These are phyloP conservation scores for Chrysomela aeneicollis DNA, from an alignment of 2,888 invertebrate genomes.

Conservation along the genomic window DNA sequence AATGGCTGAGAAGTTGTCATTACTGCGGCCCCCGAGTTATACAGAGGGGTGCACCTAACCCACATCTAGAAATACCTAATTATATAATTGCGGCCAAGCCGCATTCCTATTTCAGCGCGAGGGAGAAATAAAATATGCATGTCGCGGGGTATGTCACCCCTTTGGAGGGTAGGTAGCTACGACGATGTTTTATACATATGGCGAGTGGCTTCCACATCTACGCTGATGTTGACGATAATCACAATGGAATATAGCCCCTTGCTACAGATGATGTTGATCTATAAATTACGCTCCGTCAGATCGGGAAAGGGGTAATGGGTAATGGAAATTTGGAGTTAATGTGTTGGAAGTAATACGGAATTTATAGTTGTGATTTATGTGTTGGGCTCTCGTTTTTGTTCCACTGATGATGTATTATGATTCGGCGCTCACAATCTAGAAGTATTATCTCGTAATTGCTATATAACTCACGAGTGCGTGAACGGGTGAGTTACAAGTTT, in stretches of 20 bases:
- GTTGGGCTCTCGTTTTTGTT: constrained; percentile 29
- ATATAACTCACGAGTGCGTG: constrained; percentile 1
- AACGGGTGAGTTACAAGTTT: background rate
- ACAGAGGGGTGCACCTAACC: constrained; percentile 18
- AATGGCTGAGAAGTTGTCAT: too few relatives aligned
- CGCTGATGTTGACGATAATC: constrained; percentile 43
- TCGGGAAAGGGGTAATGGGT: constrained; percentile 45
- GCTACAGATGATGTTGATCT: constrained; percentile 41
- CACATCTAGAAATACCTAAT: constrained; percentile 47
- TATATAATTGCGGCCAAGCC: constrained; percentile 58
- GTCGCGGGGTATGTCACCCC: constrained; percentile 52
- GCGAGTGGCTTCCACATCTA: constrained; percentile 43
- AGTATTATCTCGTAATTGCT: constrained; percentile 11
- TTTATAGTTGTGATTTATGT: constrained; percentile 42
- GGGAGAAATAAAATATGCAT: constrained; percentile 57
- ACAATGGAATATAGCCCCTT: constrained; percentile 38
- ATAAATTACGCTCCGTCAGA: constrained; percentile 43
- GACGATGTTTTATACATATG: constrained; percentile 59
- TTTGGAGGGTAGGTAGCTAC: constrained; percentile 53
- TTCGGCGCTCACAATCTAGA: constrained; percentile 9
- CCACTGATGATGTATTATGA: constrained; percentile 20
- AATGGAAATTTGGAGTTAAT: constrained; percentile 48
- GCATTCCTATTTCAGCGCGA: constrained; percentile 55
- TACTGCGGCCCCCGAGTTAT: background rate
- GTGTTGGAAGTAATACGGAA: constrained; percentile 43